Base-by-base conservation (phyloP, 2,888 invertebrate species). In the Metellina segmentata region DNA sequence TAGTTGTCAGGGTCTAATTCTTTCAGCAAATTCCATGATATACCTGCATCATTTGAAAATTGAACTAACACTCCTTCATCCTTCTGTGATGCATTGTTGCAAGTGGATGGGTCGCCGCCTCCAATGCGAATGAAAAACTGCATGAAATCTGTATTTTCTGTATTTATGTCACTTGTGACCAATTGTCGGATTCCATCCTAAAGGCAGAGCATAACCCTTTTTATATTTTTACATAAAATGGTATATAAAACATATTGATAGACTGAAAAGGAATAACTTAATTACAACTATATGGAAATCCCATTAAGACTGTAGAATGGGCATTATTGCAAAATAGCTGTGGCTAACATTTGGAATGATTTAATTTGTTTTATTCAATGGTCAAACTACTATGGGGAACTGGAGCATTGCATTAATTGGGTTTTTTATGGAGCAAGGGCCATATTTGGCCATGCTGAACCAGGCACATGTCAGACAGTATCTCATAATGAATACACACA, bases 41-140 rank as follows among this genome's bases (percentile, higher is more conserved):
- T 94, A 0, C 95, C 95, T 1, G 95, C 95, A 94, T 95, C 94
- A 74, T 93, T 94, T 11, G 95, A 95, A 94, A 94, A 95, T 93
- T 95, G 95, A 34, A 95, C 91, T 19, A 95, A 93, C 1, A 95
- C 94, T 9, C 94, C 94, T 93, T 95, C 95, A 16, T 94, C 93
- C 72, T 94, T 93, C 8, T 93, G 92, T 77, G 92, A 94, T 7
- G 94, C 94, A 61, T 94, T 95, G 85, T 93, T 93, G 93, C 95
- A 95, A 9, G 93, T 93, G 19, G 93, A 89, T n/a, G 93, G 93
- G 72, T 88, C 92, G 1, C 93, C 93, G 2, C 94, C 94, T 6
- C 95, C 95, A 48, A 95, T 94, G 49, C 93, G 93, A 20, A 94
- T 93, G 89, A 95, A 95, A 91, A 95, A 95, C 94, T 94, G 94